A percentile compares a stretch with the other conserved stretches of the same genome.
phyloP scores from a whole-genome alignment of 2,888 invertebrate genomes.

The Drosophila monieri region DNA sequence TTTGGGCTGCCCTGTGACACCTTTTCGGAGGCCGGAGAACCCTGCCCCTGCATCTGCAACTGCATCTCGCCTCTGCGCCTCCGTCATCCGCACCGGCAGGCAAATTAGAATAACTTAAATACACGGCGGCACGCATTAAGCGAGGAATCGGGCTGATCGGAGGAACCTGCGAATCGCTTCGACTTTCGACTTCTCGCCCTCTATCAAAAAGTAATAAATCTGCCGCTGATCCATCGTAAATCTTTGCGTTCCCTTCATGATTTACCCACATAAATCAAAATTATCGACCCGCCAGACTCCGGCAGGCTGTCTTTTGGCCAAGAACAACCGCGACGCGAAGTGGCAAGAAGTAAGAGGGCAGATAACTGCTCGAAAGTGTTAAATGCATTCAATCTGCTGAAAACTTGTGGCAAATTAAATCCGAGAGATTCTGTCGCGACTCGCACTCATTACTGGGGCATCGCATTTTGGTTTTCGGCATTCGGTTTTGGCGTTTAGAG shows the following conservation, averaged over 20 bases:
- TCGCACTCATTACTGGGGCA: conserved; percentile 27
- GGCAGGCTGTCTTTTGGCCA: conserved; percentile 20
- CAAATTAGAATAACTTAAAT: conserved; percentile 77
- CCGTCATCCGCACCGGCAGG: conserved; percentile 36
- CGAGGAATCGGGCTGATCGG: conserved; percentile 16
- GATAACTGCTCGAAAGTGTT: conserved; percentile 72
- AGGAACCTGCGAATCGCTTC: conserved; percentile 49
- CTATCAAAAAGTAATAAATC: conserved; percentile 83
- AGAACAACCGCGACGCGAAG: conserved; percentile 18
- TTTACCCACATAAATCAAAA: conserved; percentile 83
- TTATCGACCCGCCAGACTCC: conserved; percentile 74
- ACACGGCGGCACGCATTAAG: conserved; percentile 75
- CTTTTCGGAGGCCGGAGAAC: conserved; percentile 40
- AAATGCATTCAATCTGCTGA: conserved; percentile 71
- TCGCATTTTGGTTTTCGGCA: conserved; percentile 50
- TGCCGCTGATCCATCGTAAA: conserved; percentile 82
- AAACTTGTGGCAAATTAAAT: conserved; percentile 25
- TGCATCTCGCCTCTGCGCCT: background rate
- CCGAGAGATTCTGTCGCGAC: conserved; percentile 31
- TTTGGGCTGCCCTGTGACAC: conserved; percentile 56
- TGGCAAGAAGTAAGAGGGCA: conserved; percentile 43
- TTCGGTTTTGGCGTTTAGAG: conserved; percentile 70
- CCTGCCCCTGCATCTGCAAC: conserved; percentile 11
- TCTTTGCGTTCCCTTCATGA: conserved; percentile 81
- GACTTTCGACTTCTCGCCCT: conserved; percentile 50